phyloP scores from a whole-genome alignment of 2,797 vertebrate genomes.

The Uromys caudimaculatus region DNA sequence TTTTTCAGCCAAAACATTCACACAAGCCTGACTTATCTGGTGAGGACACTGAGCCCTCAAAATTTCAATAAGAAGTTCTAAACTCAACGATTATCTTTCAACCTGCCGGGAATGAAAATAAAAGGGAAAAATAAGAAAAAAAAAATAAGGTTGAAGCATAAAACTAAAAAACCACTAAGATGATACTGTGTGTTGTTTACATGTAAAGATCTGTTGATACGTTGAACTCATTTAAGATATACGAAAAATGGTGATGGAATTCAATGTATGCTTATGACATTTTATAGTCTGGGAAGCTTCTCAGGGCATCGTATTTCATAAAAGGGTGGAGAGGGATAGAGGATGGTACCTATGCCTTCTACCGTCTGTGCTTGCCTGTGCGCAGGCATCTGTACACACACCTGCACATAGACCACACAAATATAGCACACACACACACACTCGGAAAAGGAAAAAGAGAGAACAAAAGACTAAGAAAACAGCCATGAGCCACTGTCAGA shows the following conservation, averaged over 20 bases:
- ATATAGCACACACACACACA: neutral
- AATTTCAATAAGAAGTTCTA: neutral
- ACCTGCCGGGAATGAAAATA: neutral
- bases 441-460: neutral
- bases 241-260: neutral
- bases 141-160: neutral
- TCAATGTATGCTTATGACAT: neutral
- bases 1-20: neutral
- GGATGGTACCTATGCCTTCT: neutral
- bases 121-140: neutral
- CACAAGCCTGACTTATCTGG: neutral
- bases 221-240: neutral
- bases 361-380: neutral
- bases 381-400: neutral
- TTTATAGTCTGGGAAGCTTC: neutral
- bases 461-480: neutral
- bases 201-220: neutral
- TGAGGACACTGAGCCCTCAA: neutral
- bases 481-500: conserved; percentile 16
- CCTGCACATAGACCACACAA: neutral
- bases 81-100: neutral
- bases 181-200: neutral
- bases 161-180: neutral
- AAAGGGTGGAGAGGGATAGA: neutral
- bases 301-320: neutral